phyloP scores from a whole-genome alignment of 2,888 invertebrate genomes.

The Exocentrus adspersus region DNA sequence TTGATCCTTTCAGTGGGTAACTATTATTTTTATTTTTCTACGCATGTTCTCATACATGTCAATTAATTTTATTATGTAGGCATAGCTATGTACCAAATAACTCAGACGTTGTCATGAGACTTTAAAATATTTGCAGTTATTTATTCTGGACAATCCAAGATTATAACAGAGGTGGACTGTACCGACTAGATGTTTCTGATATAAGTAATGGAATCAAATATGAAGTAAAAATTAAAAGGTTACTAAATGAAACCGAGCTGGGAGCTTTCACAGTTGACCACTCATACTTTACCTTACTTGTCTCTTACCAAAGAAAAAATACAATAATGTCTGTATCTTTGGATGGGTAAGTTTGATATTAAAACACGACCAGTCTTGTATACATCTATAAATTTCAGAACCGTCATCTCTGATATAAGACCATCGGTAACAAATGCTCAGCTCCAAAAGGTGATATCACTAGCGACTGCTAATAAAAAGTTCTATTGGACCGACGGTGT shows the following conservation, averaged over 20 bases:
- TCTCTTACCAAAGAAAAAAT: conserved; percentile 78
- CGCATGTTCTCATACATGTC: no score
- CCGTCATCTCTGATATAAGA: conserved; percentile 77
- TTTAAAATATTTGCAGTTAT: no score
- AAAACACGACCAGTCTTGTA: neutral
- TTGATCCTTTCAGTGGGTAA: conserved; percentile 92
- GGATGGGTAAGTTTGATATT: conserved; percentile 73
- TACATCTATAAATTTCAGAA: conserved; percentile 61
- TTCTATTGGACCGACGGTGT: conserved; percentile 90
- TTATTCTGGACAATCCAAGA: conserved; percentile 80
- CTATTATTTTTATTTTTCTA: conserved; percentile 43
- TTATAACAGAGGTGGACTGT: conserved; percentile 72
- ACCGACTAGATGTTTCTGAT: conserved; percentile 79
- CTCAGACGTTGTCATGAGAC: no score
- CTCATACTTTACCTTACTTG: conserved; percentile 80
- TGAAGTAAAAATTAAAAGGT: conserved; percentile 73
- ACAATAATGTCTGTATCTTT: conserved; percentile 84
- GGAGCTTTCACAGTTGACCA: conserved; percentile 87
- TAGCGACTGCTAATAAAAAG: conserved; percentile 78
- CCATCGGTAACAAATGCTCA: conserved; percentile 79
- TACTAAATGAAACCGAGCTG: conserved; percentile 74
- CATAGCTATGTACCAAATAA: no score
- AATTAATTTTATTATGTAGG: no score
- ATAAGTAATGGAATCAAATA: conserved; percentile 80
- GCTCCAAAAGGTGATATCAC: conserved; percentile 78